Evolutionary conservation across 2,113 vertebrate species (phyloP).

Genomic region (Azemiops feae): DNA sequence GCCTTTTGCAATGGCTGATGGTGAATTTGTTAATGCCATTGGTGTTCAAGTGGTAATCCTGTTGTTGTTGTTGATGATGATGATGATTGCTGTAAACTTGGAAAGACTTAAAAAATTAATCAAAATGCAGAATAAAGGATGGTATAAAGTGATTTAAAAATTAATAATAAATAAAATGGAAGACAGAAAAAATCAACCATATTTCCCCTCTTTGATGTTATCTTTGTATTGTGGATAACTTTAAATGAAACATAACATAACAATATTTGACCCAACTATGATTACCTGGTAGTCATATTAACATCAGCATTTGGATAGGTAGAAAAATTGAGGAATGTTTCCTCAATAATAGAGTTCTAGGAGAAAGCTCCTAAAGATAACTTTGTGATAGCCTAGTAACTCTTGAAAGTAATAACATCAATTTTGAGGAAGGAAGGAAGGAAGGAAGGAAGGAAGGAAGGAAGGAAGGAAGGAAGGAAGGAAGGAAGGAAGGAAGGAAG

Average conservation of each 20-base stretch:
- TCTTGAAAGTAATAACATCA: neutral
- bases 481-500: too few species aligned
- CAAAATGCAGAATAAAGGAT: neutral
- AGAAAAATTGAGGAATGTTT: neutral
- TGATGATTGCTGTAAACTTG: neutral
- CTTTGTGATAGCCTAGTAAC: neutral
- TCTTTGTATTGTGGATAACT: neutral
- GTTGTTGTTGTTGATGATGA: too few species aligned
- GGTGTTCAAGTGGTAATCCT: too few species aligned
- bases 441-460: neutral
- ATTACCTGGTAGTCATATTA: neutral
- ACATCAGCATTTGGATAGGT: neutral
- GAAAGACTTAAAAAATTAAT: neutral
- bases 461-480: neutral
- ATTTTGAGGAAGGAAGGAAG: neutral
- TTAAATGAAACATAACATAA: neutral
- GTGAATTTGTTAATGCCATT: too few species aligned
- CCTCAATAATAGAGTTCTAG: neutral
- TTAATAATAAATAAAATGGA: neutral
- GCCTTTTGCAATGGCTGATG: too few species aligned
- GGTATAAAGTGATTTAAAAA: neutral
- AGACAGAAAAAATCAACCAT: neutral
- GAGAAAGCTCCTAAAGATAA: neutral
- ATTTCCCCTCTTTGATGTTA: neutral
- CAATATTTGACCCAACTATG: neutral